Evolutionary conservation across 2,113 vertebrate genomes (phyloP).

Genomic region (Hoplias malabaricus): DNA sequence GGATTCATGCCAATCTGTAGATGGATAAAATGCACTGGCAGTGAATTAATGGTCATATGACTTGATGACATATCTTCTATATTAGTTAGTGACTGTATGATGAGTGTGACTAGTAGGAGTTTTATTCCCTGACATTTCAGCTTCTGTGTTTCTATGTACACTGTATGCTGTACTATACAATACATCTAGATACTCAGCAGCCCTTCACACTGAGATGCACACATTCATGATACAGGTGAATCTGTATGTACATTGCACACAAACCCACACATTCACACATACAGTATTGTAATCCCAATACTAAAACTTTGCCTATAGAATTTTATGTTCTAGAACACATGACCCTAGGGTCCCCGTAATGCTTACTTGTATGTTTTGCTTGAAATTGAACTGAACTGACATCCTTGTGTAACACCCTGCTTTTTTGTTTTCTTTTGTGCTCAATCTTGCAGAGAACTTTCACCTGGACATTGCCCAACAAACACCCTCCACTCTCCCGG

Average conservation of each 20-base stretch:
- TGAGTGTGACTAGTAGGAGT: neutral
- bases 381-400: neutral
- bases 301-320: too few relatives aligned
- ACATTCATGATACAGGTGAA: too few relatives aligned
- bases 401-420: neutral
- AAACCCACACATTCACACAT: too few relatives aligned
- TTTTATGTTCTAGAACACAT: too few relatives aligned
- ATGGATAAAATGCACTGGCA: neutral
- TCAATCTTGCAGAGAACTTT: slow-evolving; percentile 8
- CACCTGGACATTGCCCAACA: neutral
- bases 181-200: too few relatives aligned
- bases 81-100: neutral
- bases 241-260: too few relatives aligned
- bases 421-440: neutral
- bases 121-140: neutral
- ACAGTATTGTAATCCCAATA: too few relatives aligned
- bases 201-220: too few relatives aligned
- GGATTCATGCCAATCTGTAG: neutral
- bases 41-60: neutral
- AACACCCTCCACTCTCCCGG: neutral
- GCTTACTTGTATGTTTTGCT: neutral
- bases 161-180: too few relatives aligned
- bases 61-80: neutral
- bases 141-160: too few relatives aligned
- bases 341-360: too few relatives aligned